Conservation (phyloP, 2,888 invertebrate species). For the Hypena proboscidalis region DNA sequence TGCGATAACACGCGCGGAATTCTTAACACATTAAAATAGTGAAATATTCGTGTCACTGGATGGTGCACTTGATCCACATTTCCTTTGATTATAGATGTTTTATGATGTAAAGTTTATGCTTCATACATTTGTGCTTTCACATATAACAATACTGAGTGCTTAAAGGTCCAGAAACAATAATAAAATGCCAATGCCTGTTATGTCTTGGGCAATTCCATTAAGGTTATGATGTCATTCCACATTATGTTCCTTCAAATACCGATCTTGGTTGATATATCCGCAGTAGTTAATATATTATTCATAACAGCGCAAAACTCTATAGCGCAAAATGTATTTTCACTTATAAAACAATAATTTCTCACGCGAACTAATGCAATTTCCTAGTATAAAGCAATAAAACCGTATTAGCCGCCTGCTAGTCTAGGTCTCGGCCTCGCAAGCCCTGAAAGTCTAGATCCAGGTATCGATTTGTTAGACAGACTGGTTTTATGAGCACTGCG, state of each 20-base stretch:
- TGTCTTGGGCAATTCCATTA: conserved; percentile 18
- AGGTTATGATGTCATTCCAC: conserved; percentile 6
- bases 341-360: conserved; percentile 29
- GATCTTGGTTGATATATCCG: not conserved
- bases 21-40: conserved; percentile 29
- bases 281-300: conserved; percentile 1
- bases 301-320: conserved; percentile 15
- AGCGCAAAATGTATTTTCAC: conserved; percentile 23
- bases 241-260: conserved; percentile 12
- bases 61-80: conserved; percentile 26
- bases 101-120: conserved; percentile 1
- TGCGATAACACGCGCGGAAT: conserved; percentile 47
- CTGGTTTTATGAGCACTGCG: conserved; percentile 46
- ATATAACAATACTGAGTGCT: not conserved
- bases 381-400: conserved; percentile 35
- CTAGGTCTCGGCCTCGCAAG: conserved; percentile 52
- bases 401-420: conserved; percentile 45
- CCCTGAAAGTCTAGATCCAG: conserved; percentile 52
- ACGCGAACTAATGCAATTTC: conserved; percentile 33
- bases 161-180: conserved; percentile 5
- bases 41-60: conserved; percentile 14
- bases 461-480: conserved; percentile 59
- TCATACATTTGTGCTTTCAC: not conserved
- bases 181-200: conserved; percentile 18
- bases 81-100: conserved; percentile 9